These are phyloP conservation scores for Manis javanica DNA, from an alignment of 2,797 vertebrate species.

Conservation along the genomic window DNA sequence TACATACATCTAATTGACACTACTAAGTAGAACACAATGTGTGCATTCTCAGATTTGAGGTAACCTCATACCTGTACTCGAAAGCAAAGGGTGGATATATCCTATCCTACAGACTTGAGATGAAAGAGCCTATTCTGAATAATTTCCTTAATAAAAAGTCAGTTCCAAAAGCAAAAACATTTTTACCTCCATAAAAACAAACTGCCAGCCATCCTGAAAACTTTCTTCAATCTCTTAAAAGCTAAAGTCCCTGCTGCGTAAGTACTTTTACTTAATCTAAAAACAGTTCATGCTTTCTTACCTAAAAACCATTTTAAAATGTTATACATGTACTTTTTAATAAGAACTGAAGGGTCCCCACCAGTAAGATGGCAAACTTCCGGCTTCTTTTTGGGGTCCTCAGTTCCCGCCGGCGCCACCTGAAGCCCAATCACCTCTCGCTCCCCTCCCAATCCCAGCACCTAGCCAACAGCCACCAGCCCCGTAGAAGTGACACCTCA, in stretches of 20 bases:
- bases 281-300: neutral
- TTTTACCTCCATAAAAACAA: neutral
- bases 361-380: too few relatives aligned
- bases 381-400: too few relatives aligned
- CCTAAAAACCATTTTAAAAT: neutral
- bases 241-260: neutral
- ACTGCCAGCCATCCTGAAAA: neutral
- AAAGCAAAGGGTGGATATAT: neutral
- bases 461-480: too few relatives aligned
- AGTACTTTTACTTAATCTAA: neutral
- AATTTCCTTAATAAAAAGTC: conserved; percentile 14
- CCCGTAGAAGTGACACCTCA: too few relatives aligned
- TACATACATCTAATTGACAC: neutral
- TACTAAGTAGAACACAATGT: conserved; percentile 35
- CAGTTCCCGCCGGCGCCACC: too few relatives aligned
- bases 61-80: conserved; percentile 36
- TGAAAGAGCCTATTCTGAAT: conserved; percentile 61
- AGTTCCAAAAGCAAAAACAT: neutral
- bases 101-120: conserved; percentile 20
- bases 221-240: conserved; percentile 16
- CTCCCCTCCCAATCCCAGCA: too few relatives aligned
- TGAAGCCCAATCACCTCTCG: too few relatives aligned
- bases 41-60: neutral
- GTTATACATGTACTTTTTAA: neutral
- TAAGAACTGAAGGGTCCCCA: neutral